Percentiles rank a stretch among this genome's conserved stretches.
These are phyloP conservation scores for Anolis apletophallus DNA, from an alignment of 2,797 vertebrate genomes.

Conservation along the genomic window DNA sequence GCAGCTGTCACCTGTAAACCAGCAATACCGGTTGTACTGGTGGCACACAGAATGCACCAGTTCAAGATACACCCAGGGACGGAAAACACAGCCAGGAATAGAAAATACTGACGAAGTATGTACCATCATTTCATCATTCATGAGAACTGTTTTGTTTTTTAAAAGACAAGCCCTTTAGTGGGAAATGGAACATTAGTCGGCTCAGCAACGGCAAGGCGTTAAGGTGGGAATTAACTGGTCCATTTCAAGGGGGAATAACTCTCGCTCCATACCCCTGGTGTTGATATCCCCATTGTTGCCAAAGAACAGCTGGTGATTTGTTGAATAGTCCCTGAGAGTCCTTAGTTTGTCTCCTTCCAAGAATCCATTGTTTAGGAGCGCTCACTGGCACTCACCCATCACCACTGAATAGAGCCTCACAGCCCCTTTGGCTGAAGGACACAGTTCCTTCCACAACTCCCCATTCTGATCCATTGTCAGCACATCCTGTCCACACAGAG, in stretches of 20 bases:
- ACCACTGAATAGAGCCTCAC: constrained; percentile 84
- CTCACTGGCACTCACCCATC: constrained; percentile 60
- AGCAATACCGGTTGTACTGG: no score
- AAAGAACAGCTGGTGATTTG: neutral
- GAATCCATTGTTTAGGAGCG: neutral
- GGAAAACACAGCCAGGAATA: neutral
- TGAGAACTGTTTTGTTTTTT: neutral
- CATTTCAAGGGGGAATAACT: neutral
- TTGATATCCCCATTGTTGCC: neutral
- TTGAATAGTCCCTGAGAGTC: neutral
- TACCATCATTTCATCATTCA: no score
- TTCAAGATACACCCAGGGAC: neutral
- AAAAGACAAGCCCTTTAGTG: neutral
- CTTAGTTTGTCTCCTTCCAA: no score
- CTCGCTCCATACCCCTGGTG: neutral
- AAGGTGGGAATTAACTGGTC: neutral
- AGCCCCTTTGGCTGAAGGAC: constrained; percentile 92
- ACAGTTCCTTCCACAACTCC: constrained; percentile 86
- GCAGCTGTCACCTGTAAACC: no score
- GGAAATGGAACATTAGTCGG: neutral
- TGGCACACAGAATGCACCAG: no score
- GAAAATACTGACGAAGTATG: no score
- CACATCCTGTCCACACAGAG: constrained; percentile 77
- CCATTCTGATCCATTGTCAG: constrained; percentile 75
- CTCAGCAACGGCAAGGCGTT: neutral